A percentile compares a stretch with the other conserved stretches of the same genome.
These are phyloP conservation scores for Lathamus discolor DNA, from an alignment of 2,113 vertebrate genomes.

Conservation along the genomic window DNA sequence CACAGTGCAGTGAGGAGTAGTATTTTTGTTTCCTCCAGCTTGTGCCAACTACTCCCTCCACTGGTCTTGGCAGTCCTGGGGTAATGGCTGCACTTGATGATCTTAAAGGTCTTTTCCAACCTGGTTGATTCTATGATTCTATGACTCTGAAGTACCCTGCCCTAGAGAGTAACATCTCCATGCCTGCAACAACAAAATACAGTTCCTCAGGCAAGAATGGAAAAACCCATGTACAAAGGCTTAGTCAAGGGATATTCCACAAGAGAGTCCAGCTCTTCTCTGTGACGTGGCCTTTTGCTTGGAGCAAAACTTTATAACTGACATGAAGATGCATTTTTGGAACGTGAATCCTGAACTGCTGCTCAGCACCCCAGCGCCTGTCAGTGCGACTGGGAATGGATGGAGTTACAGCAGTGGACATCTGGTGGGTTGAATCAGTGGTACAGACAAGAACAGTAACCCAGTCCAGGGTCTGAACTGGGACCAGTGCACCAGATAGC, in stretches of 20 bases:
- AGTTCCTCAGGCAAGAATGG: not conserved
- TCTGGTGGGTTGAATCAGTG: not conserved
- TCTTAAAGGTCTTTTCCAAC: not conserved
- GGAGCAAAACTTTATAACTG: not conserved
- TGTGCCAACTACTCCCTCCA: not conserved
- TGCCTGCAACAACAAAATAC: not conserved
- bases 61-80: not conserved
- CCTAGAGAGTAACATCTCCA: not conserved
- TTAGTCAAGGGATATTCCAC: not conserved
- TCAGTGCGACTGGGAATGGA: rapidly evolving
- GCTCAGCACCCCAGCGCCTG: not conserved
- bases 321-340: not conserved
- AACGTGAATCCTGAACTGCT: not conserved
- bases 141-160: not conserved
- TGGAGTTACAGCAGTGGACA: not conserved
- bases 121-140: not conserved
- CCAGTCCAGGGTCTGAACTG: not conserved
- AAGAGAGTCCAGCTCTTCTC: not conserved
- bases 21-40: not conserved
- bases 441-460: not conserved
- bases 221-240: not conserved
- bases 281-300: not conserved
- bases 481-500: not conserved
- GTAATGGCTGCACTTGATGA: not conserved
- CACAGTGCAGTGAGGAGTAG: not conserved